These are phyloP conservation scores for Syndactyla subalaris DNA, from an alignment of 2,797 vertebrate species.

Conservation along the genomic window DNA sequence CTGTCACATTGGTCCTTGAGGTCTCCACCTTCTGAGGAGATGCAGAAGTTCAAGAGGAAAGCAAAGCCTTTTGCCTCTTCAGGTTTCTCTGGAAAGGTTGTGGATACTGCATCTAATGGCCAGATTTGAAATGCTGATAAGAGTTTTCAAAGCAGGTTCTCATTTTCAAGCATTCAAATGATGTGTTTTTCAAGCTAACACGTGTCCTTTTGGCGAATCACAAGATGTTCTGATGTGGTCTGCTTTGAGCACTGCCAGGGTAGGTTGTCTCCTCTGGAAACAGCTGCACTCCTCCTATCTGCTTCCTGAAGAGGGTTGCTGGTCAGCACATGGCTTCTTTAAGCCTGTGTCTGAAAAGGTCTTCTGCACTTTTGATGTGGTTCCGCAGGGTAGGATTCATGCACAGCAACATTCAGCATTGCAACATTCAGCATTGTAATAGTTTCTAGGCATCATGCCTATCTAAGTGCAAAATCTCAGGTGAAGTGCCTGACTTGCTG, in stretches of 20 bases:
- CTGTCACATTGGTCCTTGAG: too few relatives aligned
- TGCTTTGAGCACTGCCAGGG: fast-evolving
- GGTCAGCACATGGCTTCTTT: not conserved
- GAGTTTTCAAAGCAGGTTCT: not conserved
- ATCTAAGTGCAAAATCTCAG: fast-evolving
- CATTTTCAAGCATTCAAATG: not conserved
- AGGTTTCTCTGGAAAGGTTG: not conserved
- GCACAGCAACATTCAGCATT: not conserved
- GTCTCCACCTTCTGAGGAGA: not conserved
- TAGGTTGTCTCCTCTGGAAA: not conserved
- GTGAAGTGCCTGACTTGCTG: not conserved
- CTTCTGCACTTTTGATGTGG: not conserved
- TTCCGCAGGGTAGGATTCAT: not conserved
- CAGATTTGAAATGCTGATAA: not conserved
- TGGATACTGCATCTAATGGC: not conserved
- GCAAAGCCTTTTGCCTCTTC: not conserved
- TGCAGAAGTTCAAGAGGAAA: not conserved
- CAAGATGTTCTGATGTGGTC: not conserved
- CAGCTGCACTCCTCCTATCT: not conserved
- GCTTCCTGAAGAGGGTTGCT: not conserved
- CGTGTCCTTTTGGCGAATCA: not conserved
- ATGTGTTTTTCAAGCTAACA: not conserved
- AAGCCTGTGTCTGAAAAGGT: not conserved
- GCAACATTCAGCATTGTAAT: not conserved
- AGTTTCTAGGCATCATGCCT: not conserved